Percentiles rank a stretch among this genome's conserved stretches.
Evolutionary conservation across 1,140 invertebrate genomes (phyloP).

Genomic region (Phthorimaea operculella): DNA sequence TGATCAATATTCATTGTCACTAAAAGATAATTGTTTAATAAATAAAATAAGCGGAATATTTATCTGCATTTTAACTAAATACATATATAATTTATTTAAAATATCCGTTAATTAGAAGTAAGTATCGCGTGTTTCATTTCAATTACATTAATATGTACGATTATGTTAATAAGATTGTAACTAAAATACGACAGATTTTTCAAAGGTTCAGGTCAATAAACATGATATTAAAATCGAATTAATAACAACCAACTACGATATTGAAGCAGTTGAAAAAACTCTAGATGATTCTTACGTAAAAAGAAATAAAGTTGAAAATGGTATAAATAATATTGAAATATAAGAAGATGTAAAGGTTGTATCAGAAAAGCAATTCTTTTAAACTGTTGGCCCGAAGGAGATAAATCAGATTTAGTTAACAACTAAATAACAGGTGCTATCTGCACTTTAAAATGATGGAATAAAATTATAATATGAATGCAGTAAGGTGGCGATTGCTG

Average conservation of each 20-base stretch:
- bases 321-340: no score
- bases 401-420: not conserved
- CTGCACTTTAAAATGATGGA: not conserved
- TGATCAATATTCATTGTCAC: not conserved
- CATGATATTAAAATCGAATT: slow-evolving; percentile 16
- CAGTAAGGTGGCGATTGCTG: not conserved
- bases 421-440: not conserved
- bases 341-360: not conserved
- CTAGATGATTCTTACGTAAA: not conserved
- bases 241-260: not conserved
- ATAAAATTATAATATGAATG: slow-evolving; percentile 6
- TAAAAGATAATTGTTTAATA: not conserved
- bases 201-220: slow-evolving; percentile 14
- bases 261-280: not conserved
- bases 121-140: not conserved
- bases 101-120: not conserved
- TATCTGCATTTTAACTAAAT: not conserved
- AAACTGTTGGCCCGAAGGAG: not conserved
- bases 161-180: not conserved
- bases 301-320: not conserved
- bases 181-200: slow-evolving; percentile 6
- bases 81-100: not conserved
- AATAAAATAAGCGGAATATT: not conserved
- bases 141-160: not conserved
- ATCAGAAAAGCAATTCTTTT: not conserved